Evolutionary conservation across 2,113 vertebrate genomes (phyloP).

Genomic region (Microtus montanus): DNA sequence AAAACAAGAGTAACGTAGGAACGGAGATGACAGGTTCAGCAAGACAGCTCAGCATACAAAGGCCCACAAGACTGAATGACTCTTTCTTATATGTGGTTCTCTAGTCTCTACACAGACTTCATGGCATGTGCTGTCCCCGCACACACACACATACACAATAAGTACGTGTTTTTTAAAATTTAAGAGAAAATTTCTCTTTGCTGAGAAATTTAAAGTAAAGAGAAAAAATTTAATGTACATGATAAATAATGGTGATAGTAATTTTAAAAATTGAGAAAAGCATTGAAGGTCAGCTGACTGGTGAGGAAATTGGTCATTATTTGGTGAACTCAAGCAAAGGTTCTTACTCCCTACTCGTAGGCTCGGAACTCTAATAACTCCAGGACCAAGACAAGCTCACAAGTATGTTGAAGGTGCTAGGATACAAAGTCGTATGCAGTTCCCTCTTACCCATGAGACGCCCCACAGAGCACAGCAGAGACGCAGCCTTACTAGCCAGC

Average conservation of each 20-base stretch:
- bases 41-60: background rate
- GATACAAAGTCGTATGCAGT: background rate
- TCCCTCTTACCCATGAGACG: slow-evolving; percentile 18
- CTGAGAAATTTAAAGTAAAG: background rate
- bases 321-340: background rate
- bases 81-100: background rate
- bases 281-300: background rate
- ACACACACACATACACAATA: background rate
- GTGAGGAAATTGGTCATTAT: background rate
- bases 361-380: background rate
- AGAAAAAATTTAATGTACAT: slow-evolving; percentile 12
- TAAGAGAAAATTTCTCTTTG: background rate
- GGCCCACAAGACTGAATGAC: background rate
- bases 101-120: background rate
- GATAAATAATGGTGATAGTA: background rate
- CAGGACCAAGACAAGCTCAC: background rate
- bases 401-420: background rate
- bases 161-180: background rate
- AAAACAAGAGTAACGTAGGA: background rate
- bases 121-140: background rate
- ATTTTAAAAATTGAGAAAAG: slow-evolving; percentile 16
- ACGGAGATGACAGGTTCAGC: background rate
- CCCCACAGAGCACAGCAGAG: background rate
- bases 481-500: background rate
- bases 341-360: background rate